Conservation (phyloP, 2,113 vertebrate species). For the Guaruba guarouba region DNA sequence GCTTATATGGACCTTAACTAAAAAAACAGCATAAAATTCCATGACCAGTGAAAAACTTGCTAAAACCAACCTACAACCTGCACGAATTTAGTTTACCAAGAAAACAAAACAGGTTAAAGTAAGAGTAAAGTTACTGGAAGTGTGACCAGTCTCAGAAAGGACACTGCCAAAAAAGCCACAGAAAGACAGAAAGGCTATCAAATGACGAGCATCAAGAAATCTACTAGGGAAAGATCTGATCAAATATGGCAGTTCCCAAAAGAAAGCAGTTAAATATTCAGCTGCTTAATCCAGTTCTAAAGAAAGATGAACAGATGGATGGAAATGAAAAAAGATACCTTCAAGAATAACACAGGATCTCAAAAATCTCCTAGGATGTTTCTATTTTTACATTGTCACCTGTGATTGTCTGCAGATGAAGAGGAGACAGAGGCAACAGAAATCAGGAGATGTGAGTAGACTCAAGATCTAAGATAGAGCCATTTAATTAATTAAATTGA, state of each 20-base stretch:
- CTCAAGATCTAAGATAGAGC: not conserved
- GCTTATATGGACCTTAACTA: not conserved
- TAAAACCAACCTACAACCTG: not conserved
- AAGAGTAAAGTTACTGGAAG: not conserved
- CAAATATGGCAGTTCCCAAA: not conserved
- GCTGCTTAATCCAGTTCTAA: not conserved
- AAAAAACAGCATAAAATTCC: not conserved
- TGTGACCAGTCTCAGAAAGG: not conserved
- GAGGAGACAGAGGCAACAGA: not conserved
- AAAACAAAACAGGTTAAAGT: not conserved
- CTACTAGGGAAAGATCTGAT: not conserved
- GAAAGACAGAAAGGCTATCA: not conserved
- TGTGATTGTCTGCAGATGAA: conserved; percentile 18
- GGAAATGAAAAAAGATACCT: not conserved
- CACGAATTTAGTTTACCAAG: not conserved
- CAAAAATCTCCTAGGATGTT: conserved; percentile 15
- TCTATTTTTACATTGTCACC: conserved; percentile 20
- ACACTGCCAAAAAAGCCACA: not conserved
- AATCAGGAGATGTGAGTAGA: not conserved
- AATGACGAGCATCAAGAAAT: not conserved
- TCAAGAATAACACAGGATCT: not conserved
- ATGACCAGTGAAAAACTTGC: not conserved
- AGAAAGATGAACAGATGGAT: not conserved
- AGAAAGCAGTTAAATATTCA: not conserved
- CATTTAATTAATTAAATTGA: not conserved